A percentile compares a stretch with the other conserved stretches of the same genome.
Evolutionary conservation across 23 tunicate genomes (phyloP).

Genomic region (Styela plicata): DNA sequence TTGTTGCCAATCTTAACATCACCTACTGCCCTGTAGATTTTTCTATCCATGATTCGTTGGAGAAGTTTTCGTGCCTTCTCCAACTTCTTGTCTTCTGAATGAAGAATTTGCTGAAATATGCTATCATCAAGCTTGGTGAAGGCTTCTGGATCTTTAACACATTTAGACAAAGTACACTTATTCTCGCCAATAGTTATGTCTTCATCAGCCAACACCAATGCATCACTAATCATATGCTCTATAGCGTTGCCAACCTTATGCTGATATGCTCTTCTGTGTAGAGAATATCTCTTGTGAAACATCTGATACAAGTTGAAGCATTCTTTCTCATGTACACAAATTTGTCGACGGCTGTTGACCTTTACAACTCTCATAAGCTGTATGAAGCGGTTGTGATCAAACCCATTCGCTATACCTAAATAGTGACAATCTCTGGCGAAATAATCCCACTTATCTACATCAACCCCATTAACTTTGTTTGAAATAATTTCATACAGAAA

Average conservation of each 20-base stretch:
- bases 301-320: slow-evolving; percentile 51
- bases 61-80: slow-evolving; percentile 31
- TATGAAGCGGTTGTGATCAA: slow-evolving; percentile 77
- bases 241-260: slow-evolving; percentile 47
- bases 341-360: slow-evolving; percentile 47
- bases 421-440: slow-evolving; percentile 91
- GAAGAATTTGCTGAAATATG: slow-evolving; percentile 46
- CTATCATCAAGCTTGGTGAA: slow-evolving; percentile 45
- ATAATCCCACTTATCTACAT: slow-evolving; percentile 95
- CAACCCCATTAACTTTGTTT: slow-evolving; percentile 62
- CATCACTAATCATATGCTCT: slow-evolving; percentile 78
- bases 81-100: slow-evolving; percentile 10
- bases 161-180: slow-evolving; percentile 20
- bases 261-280: slow-evolving; percentile 71
- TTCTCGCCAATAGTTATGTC: slow-evolving; percentile 12
- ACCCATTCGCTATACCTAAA: slow-evolving; percentile 70
- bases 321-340: slow-evolving; percentile 76
- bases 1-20: not conserved
- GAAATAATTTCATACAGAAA: slow-evolving; percentile 89
- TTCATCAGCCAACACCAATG: slow-evolving; percentile 45
- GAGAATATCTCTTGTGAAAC: slow-evolving; percentile 62
- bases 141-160: slow-evolving; percentile 40
- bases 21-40: slow-evolving; percentile 51
- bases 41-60: slow-evolving; percentile 31
- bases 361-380: slow-evolving; percentile 43